A percentile compares a stretch with the other conserved stretches of the same genome.
Evolutionary conservation across 2,888 invertebrate species (phyloP).

Genomic region (Cenopis cana): DNA sequence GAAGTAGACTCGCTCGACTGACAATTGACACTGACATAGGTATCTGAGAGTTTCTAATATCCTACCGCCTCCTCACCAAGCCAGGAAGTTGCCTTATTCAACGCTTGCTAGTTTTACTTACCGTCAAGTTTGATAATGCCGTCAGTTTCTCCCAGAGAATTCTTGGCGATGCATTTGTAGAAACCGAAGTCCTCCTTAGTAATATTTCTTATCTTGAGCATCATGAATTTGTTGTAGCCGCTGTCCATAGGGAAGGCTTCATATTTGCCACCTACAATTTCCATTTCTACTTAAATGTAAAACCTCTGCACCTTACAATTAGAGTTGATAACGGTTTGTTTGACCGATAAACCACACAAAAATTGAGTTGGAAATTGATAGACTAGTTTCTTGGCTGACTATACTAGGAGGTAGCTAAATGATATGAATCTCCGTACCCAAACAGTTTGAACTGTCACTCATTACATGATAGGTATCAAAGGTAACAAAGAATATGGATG

Average conservation of each 20-base stretch:
- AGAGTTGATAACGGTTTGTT: constrained; percentile 27
- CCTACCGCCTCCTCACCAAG: too few species aligned
- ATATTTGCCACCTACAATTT: constrained; percentile 94
- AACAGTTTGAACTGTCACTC: too few species aligned
- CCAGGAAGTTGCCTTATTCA: background rate
- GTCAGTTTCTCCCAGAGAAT: constrained; percentile 95
- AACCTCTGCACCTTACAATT: constrained; percentile 60
- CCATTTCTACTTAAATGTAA: constrained; percentile 86
- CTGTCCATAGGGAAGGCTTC: constrained; percentile 94
- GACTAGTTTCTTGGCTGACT: too few species aligned
- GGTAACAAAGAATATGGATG: too few species aligned
- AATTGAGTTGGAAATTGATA: too few species aligned
- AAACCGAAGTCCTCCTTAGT: constrained; percentile 93
- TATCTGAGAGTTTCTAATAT: too few species aligned
- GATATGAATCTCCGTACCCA: background rate
- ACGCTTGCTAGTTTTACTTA: constrained; percentile 69
- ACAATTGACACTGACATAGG: too few species aligned
- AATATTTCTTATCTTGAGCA: constrained; percentile 94
- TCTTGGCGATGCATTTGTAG: constrained; percentile 96
- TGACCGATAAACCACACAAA: background rate
- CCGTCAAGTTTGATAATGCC: constrained; percentile 96
- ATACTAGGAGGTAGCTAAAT: too few species aligned
- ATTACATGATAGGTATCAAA: too few species aligned
- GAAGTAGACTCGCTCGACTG: too few species aligned
- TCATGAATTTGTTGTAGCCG: constrained; percentile 96